Conservation (phyloP, 2,888 invertebrate species). For the Macrostomum cliftonense region DNA sequence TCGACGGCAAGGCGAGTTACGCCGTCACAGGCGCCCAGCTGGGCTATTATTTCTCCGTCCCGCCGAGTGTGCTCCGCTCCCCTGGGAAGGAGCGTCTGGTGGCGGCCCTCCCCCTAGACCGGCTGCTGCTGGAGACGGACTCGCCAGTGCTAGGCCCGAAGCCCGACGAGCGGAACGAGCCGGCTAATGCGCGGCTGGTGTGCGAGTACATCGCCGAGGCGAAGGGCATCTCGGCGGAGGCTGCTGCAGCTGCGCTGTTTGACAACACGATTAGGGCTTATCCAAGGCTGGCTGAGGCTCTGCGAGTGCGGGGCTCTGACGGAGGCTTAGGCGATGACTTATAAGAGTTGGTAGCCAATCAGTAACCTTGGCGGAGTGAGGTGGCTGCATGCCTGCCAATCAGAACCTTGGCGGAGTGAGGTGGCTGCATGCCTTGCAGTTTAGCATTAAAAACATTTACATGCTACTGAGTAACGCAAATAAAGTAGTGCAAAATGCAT, state of each 20-base stretch:
- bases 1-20: constrained; percentile 34
- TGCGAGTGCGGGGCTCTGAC: too few species aligned
- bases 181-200: constrained; percentile 28
- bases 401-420: too few species aligned
- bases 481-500: too few species aligned
- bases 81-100: constrained; percentile 26
- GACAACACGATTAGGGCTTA: constrained; percentile 33
- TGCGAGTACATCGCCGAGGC: constrained; percentile 34
- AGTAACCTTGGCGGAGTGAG: too few species aligned
- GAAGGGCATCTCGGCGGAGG: constrained; percentile 24
- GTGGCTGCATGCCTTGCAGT: too few species aligned
- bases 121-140: constrained; percentile 39
- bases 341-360: too few species aligned
- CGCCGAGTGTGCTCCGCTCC: constrained; percentile 26
- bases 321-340: too few species aligned
- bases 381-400: too few species aligned
- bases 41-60: constrained; percentile 38
- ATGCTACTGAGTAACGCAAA: too few species aligned
- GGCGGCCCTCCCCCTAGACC: constrained; percentile 30
- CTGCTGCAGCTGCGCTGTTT: constrained; percentile 26
- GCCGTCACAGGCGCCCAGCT: constrained; percentile 30
- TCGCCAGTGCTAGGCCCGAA: constrained; percentile 38
- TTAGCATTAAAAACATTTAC: too few species aligned
- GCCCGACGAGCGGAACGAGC: constrained; percentile 31
- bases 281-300: constrained; percentile 18